Evolutionary conservation across 1,140 invertebrate genomes (phyloP), one percentile per base, ranked within the genome.

Genomic region (Copidosoma floridanum): DNA sequence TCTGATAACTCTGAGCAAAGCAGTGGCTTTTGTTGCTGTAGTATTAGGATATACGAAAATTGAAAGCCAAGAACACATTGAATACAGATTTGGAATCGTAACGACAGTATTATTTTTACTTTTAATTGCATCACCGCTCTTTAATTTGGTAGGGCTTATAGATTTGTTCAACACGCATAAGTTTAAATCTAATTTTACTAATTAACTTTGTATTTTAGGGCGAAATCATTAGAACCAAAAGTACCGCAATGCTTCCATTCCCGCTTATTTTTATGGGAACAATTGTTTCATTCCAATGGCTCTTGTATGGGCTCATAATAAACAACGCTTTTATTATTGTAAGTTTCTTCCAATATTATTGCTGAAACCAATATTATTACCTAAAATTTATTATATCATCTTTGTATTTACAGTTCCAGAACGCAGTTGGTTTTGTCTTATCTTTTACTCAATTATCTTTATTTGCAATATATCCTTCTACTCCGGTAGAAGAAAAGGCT

Each of bases 281-380:
- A 27, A 63, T 93, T 10, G 90, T 93, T 10, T 83, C 86, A 26
- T 84, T 84, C 40, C 82, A 88, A 64, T 94, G 92, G 92, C 77
- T 91, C 41, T 67, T 93, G 0, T 94, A 94, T 74, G 92, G 90
- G 10, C 81, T 91, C 53, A 87, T 92, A 44, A 84, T 93, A 56
- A 80, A 85, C 46, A 91, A 94, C 73, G 69, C 78, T 57, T 92
- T 93, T 73, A 82, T 94, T 65, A 83, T 92, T 66, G 89, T 93
- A 81, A 85, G 87, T 85, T 43, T 54, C 29, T 32, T 32, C 12
- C 29, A 32, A 8, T 12, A 32, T 32, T 32, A 8, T 12, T 32
- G 6, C 6, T 32, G 29, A 12, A 32, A 32, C 29, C 29, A 32
- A 32, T 32, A 8, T 32, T 6, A 32, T 32, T 21, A 41, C 20